phyloP scores from a whole-genome alignment of 2,113 vertebrate species.

The Xerus inauris region DNA sequence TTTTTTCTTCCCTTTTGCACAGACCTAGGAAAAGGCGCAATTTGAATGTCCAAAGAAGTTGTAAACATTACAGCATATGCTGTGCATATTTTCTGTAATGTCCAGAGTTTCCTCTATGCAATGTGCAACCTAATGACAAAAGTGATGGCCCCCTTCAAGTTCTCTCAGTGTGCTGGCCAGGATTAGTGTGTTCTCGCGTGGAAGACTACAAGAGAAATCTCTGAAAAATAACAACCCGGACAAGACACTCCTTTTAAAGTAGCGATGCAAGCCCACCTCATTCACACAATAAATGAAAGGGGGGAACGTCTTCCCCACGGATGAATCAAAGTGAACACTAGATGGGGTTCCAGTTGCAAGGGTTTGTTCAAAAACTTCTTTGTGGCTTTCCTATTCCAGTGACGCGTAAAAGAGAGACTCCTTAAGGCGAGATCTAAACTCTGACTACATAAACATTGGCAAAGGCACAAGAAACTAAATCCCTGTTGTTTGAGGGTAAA shows the following conservation, averaged over 20 bases:
- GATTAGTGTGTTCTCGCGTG: neutral
- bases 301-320: slow-evolving; percentile 79
- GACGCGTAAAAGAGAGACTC: slow-evolving; percentile 94
- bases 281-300: slow-evolving; percentile 68
- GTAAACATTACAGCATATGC: slow-evolving; percentile 8
- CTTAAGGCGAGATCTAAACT: slow-evolving; percentile 95
- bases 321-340: slow-evolving; percentile 94
- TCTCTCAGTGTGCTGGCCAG: neutral
- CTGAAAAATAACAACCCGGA: neutral
- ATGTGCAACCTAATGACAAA: slow-evolving; percentile 41
- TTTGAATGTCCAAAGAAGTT: slow-evolving; percentile 32
- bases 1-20: neutral
- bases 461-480: slow-evolving; percentile 95
- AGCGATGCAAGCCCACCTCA: slow-evolving; percentile 62
- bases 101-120: slow-evolving; percentile 42
- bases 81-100: slow-evolving; percentile 6
- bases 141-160: neutral
- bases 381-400: slow-evolving; percentile 91
- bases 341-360: slow-evolving; percentile 96
- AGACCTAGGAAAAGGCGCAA: slow-evolving; percentile 32
- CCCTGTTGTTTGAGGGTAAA: slow-evolving; percentile 93
- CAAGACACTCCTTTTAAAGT: slow-evolving; percentile 47
- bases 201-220: slow-evolving; percentile 26
- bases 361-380: slow-evolving; percentile 90
- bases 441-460: slow-evolving; percentile 96